Evolutionary conservation across 2,113 vertebrate genomes (phyloP), one percentile per base, ranked within the genome.

Genomic region (Nothobranchius furzeri): DNA sequence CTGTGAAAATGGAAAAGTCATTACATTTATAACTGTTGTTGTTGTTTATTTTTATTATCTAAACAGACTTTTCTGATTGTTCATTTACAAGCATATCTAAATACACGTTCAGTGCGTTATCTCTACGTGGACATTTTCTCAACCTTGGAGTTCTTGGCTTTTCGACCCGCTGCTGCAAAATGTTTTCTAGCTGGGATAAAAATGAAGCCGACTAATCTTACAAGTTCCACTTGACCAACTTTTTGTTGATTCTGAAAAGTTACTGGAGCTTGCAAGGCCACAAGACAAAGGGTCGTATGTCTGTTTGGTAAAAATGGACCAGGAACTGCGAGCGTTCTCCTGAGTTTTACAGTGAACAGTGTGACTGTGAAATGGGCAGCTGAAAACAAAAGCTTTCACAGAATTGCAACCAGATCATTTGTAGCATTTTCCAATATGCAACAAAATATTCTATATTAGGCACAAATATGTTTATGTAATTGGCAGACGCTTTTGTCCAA

Each of bases 151-250:
- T 59, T 24, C 17, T 45, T 9, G 7, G 57, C 46, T 46, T 12
- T 35, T 11, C 9, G 56, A 7, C 37, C 17, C 0, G 5, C 48
- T 15, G 50, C 48, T 3, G 58, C 13, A 49, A 30, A 42, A 49
- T 59, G 53, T 62, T 52, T 43, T 36, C 51, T 1, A 48, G 51
- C 36, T 25, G 30, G 56, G 37, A 45, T 10, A 11, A 58, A 55
- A 53, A 45, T 43, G 9, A 35, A 70, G 40, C 8, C 70, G 36
- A 37, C 47, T 52, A 52, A 60, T 71, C 11, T n/a, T 57, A 50
- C 57, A 60, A 20, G 37, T 64, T 75, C 9, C 53, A 58, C 57
- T 63, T 57, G 7, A 75, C 51, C 14, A 64, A 15, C 7, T 17
- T 17, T 30, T 37, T 49, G 60, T 70, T 45, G 57, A 51, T 30